Percentiles rank a stretch among this genome's conserved stretches.
Conservation (phyloP, 1,140 invertebrate genomes). For the Andricus grossulariae region DNA sequence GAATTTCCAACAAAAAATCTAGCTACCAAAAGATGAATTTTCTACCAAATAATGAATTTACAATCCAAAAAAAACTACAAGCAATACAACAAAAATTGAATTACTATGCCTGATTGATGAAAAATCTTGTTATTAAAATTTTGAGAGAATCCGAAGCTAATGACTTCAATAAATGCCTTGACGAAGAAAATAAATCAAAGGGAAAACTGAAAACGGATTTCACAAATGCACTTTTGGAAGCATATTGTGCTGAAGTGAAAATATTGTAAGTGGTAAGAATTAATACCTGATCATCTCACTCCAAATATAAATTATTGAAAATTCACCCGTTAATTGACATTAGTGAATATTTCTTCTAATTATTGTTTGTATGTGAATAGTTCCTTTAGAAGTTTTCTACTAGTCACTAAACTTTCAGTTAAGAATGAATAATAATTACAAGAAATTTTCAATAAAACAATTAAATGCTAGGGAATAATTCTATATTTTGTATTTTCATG, state of each 20-base stretch:
- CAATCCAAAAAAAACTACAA: too few relatives aligned
- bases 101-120: not conserved
- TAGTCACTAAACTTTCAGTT: too few relatives aligned
- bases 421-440: too few relatives aligned
- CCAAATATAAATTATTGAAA: too few relatives aligned
- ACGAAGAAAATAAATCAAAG: not conserved
- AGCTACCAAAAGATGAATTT: too few relatives aligned
- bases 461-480: not conserved
- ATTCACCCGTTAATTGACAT: too few relatives aligned
- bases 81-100: not conserved
- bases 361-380: too few relatives aligned
- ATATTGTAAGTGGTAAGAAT: not conserved
- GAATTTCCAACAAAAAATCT: too few relatives aligned
- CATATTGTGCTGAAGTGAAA: not conserved
- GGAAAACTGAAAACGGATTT: not conserved
- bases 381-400: too few relatives aligned
- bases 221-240: not conserved
- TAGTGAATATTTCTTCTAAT: too few relatives aligned
- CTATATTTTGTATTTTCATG: not conserved
- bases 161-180: not conserved
- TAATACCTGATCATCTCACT: not conserved
- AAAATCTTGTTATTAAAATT: not conserved
- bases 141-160: not conserved
- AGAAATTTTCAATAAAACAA: too few relatives aligned
- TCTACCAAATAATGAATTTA: too few relatives aligned